Evolutionary conservation across 2,888 invertebrate species (phyloP), one percentile per base, ranked within the genome.

Genomic region (Dascillus cervinus): DNA sequence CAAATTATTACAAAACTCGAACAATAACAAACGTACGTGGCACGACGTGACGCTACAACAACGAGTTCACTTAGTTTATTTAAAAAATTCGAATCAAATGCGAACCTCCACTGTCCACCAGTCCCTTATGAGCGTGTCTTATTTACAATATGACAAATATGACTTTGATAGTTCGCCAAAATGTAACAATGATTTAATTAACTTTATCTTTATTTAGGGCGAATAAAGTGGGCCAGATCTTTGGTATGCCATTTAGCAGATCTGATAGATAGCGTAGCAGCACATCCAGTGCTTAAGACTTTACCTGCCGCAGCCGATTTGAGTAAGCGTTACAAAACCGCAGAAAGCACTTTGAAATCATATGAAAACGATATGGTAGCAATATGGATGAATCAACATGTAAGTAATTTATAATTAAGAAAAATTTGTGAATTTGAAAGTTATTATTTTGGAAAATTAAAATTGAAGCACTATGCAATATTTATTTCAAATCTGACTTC

Each of bases 371-470:
- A 83, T 44, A 83, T 92, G 66, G 75, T 84, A 6, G 79, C 80
- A 20, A 76, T 84, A 10, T 88, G 88, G 88, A 77, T 85, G 67
- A 85, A 85, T 57, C 87, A 88, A 57, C 86, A 88, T 58, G 83
- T 83, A 51, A 66, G 65, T 41, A 26, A 26, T 15, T 17, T 17
- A 8, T 17, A n/a, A n/a, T n/a, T n/a, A n/a, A n/a, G n/a, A n/a
- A n/a, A n/a, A n/a, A n/a, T 28, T 9, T 22, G 21, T 8, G 15
- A 11, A 19, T 29, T 26, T 12, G 2, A 11, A 13, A 13, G 13
- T 20, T 5, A 13, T 65, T 8, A 56, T 56, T 4, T 44, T 66
- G 2, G 2, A 32, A 22, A 5, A 22, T 29, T 11, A n/a, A n/a
- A n/a, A n/a, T n/a, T n/a, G n/a, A n/a, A n/a, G n/a, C n/a, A n/a